These are phyloP conservation scores for Aplochiton taeniatus DNA, from an alignment of 2,797 vertebrate genomes.

Conservation along the genomic window DNA sequence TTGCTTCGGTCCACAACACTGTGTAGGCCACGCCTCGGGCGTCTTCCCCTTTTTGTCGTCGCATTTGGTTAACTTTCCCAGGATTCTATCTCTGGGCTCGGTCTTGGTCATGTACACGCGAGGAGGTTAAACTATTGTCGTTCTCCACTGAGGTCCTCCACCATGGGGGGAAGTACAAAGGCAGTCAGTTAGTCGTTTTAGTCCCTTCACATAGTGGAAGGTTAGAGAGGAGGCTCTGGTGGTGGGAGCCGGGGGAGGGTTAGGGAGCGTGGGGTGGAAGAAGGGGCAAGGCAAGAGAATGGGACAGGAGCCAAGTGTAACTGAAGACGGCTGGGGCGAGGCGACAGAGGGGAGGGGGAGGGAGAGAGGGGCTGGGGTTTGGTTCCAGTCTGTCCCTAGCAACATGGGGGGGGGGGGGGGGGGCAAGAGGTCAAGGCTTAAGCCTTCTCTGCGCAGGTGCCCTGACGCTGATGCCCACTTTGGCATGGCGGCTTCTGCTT, in stretches of 20 bases:
- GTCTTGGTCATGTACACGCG: constrained; percentile 9
- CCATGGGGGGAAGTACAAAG: constrained; percentile 52
- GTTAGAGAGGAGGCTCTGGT: constrained; percentile 18
- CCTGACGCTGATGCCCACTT: constrained; percentile 74
- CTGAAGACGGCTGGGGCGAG: neutral
- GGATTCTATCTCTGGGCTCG: constrained; percentile 20
- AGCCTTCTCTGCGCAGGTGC: constrained; percentile 68
- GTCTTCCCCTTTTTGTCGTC: neutral
- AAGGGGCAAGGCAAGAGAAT: constrained; percentile 22
- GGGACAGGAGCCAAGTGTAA: constrained; percentile 9
- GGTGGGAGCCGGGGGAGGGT: constrained; percentile 49
- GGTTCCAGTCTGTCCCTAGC: constrained; percentile 53
- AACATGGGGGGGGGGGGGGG: constrained; percentile 22
- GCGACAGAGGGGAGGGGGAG: neutral
- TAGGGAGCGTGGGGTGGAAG: constrained; percentile 45
- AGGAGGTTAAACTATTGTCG: constrained; percentile 20
- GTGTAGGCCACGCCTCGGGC: neutral
- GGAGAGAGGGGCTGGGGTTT: constrained; percentile 43
- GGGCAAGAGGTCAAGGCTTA: constrained; percentile 44
- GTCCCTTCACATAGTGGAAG: constrained; percentile 41
- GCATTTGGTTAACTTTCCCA: constrained; percentile 40
- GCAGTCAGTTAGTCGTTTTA: constrained; percentile 59
- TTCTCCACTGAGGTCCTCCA: constrained; percentile 25
- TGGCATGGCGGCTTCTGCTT: constrained; percentile 91
- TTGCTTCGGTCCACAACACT: constrained; percentile 6